These are phyloP conservation scores for Cantharis nigra DNA, from an alignment of 2,888 invertebrate genomes.

Conservation along the genomic window DNA sequence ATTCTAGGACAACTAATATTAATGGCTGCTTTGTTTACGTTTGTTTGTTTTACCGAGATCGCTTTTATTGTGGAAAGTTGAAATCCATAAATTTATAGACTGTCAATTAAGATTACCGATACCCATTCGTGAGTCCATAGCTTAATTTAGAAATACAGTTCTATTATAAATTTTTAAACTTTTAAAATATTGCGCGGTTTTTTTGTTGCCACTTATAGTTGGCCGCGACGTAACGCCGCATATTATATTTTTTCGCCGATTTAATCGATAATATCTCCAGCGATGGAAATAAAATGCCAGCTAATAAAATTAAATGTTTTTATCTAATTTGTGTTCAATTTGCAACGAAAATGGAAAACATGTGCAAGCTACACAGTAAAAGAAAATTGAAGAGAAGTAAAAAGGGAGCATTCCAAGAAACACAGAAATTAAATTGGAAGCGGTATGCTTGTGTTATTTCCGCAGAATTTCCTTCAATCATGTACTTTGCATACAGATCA, in stretches of 20 bases:
- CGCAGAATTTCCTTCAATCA: conserved; percentile 37
- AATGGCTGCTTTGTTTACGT: conserved; percentile 10
- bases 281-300: neutral
- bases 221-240: neutral
- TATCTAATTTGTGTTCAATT: conserved; percentile 8
- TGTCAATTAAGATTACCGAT: neutral
- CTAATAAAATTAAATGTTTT: conserved; percentile 6
- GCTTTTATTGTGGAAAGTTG: conserved; percentile 2
- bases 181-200: neutral
- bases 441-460: conserved; percentile 31
- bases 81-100: neutral
- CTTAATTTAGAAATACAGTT: neutral
- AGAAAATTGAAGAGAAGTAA: conserved; percentile 18
- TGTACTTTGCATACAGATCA: conserved; percentile 38
- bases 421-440: conserved; percentile 28
- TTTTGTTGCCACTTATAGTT: neutral
- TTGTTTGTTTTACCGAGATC: neutral
- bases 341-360: conserved; percentile 3
- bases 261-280: neutral
- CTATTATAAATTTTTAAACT: neutral
- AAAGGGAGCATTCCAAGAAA: conserved; percentile 11
- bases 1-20: conserved; percentile 2
- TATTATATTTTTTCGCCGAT: neutral
- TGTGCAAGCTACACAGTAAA: conserved; percentile 12
- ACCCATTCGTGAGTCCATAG: neutral